Conservation (phyloP, 1,140 invertebrate species). For the Camponotus floridanus region DNA sequence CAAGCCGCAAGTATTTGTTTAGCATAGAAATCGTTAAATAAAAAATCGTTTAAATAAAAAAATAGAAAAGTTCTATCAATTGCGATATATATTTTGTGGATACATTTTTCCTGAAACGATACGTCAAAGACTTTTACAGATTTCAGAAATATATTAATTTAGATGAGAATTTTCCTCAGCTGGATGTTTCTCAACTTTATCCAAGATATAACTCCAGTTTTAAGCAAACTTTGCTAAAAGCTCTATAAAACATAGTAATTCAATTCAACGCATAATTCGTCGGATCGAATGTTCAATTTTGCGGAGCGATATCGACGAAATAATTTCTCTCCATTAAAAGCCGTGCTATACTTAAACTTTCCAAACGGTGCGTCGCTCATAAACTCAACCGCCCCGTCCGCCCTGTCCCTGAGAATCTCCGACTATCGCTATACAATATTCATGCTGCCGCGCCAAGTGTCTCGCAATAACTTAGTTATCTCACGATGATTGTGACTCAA, state of each 20-base stretch:
- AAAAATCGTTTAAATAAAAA: neutral
- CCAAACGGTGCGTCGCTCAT: slow-evolving; percentile 36
- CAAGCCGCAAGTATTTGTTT: neutral
- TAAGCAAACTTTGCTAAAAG: neutral
- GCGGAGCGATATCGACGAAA: neutral
- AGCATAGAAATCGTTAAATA: neutral
- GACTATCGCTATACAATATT: slow-evolving; percentile 67
- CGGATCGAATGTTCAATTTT: neutral
- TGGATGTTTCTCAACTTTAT: neutral
- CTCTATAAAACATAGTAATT: neutral
- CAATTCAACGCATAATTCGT: neutral
- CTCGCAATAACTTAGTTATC: slow-evolving; percentile 64
- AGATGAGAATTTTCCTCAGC: neutral
- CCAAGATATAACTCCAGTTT: neutral
- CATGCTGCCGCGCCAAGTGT: slow-evolving; percentile 59
- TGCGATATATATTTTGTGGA: neutral
- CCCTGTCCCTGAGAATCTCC: slow-evolving; percentile 51
- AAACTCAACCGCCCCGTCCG: slow-evolving; percentile 19
- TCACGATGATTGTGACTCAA: slow-evolving; percentile 68
- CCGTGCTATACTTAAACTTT: slow-evolving; percentile 27
- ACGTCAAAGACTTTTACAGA: neutral
- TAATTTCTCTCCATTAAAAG: neutral
- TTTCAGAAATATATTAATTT: neutral
- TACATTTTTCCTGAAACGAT: neutral
- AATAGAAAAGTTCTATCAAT: neutral